Conservation (phyloP, 2,888 invertebrate genomes). For the Thelaira solivaga region DNA sequence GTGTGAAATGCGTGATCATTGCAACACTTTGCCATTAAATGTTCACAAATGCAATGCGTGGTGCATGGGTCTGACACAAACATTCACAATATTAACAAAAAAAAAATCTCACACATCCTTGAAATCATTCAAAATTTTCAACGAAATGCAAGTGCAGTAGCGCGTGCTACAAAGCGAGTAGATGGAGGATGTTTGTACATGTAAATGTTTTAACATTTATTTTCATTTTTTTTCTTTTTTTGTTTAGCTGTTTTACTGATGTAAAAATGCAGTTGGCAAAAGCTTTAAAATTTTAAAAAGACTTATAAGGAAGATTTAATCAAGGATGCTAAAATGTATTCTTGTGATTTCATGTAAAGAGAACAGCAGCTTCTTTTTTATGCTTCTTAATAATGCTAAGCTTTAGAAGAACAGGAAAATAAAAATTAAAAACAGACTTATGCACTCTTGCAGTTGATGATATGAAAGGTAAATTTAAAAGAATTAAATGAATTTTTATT, state of each 20-base stretch:
- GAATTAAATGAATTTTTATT: no score
- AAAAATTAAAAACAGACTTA: no score
- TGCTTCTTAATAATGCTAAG: no score
- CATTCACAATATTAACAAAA: no score
- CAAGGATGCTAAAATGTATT: no score
- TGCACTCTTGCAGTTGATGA: no score
- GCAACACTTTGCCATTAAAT: constrained; percentile 13
- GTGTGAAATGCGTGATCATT: constrained; percentile 40
- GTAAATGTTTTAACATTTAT: background rate
- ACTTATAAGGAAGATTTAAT: background rate
- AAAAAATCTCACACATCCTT: background rate
- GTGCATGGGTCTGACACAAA: background rate
- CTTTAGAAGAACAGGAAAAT: no score
- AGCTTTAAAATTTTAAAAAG: background rate
- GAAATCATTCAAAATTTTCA: background rate
- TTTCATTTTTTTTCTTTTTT: background rate
- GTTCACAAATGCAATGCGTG: constrained; percentile 30
- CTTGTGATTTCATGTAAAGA: no score
- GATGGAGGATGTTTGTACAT: background rate
- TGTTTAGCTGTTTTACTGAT: no score
- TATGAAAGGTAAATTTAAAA: no score
- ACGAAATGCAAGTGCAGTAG: background rate
- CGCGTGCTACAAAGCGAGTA: background rate
- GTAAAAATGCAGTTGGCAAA: no score
- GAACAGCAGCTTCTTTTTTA: no score